Base-by-base conservation (phyloP, 2,888 invertebrate genomes). In the Spisula solida region DNA sequence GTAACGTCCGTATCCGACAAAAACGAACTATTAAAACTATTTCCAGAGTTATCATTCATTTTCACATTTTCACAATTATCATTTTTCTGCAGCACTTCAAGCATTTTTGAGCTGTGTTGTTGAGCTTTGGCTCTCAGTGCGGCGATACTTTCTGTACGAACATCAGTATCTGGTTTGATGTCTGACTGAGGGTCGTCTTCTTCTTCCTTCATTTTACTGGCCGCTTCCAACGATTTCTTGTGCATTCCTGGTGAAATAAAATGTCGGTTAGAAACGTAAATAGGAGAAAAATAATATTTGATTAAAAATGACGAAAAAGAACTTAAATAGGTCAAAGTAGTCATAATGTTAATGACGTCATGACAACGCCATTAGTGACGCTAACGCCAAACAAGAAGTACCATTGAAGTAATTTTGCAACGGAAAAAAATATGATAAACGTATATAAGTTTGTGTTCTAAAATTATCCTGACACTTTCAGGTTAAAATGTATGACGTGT, bases 161-260 rank as follows among this genome's bases (percentile, higher is more conserved):
- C 96, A 94, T 97, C 97, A 90, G 97, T 97, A 90, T 97, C 97
- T 82, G 95, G 95, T 82, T 94, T 94, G 16, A 31, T 75, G 14
- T 75, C 75, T 1, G 34, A 31, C 20, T 91, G 86, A 70, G 92
- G 83, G 48, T 94, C 94, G 31, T 95, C 95, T 48, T 98, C 98
- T n/a, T 95, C 96, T 95, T 99, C 99, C 97, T 98, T 99, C 92
- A 99, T 98, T 96, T 99, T 98, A 95, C 98, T 98, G 93, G 99
- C 99, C 86, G 99, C 99, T 97, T 99, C 99, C 96, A 99, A 97
- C 82, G 99, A 99, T 97, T 99, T 99, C 96, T 99, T 98, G 97
- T 99, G 99, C 99, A 99, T 99, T 97, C 99, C 99, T 99, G 34
- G 2, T 31, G 47, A 78, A 78, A 78, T 31, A 34, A 78, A 78